Base-by-base conservation (phyloP, 1,140 invertebrate genomes). In the Panagrolaimus sp. region DNA sequence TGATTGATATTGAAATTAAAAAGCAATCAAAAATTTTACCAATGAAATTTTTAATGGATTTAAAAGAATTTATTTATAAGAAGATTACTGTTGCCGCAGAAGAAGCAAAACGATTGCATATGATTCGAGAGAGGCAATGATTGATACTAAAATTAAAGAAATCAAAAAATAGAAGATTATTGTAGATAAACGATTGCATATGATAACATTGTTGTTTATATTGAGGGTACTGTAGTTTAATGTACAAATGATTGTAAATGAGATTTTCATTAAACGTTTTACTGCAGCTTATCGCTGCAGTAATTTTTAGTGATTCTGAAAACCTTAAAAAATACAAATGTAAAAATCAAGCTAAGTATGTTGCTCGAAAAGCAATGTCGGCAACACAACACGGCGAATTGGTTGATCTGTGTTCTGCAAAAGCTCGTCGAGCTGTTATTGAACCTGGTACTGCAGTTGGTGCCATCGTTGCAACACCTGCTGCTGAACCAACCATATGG, bases 401-500 rank as follows among this genome's bases (percentile, higher is more conserved):
- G 84, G 85, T 96, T 65, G 87, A 90, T 27, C 88, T 89, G 1
- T 96, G 93, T 77, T 85, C 86, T 57, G 88, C 90, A 74, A 96
- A 96, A 84, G 95, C 91, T 78, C 90, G 91, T 85, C 86, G 88
- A 67, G 89, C 92, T 11, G 89, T 90, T 65, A 92, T 92, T 74
- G 93, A 96, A 83, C 93, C 93, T 82, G 88, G 89, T 11, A 90
- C 95, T 0, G 94, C 96, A 5, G 95, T 98, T 1, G 96, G 96
- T 5, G 96, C 96, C 2, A 87, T 99, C 13, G 93, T 93, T 65
- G 96, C 95, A 44, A 91, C 98, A 86, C 96, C 93, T 87, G 98
- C 99, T 75, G 96, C 80, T 76, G 96, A 99, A 84, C 96, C 96
- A n/a, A n/a, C n/a, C n/a, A n/a, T n/a, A n/a, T n/a, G n/a, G n/a